Conservation (phyloP, 2,888 invertebrate species). For the Seladonia tumulorum region DNA sequence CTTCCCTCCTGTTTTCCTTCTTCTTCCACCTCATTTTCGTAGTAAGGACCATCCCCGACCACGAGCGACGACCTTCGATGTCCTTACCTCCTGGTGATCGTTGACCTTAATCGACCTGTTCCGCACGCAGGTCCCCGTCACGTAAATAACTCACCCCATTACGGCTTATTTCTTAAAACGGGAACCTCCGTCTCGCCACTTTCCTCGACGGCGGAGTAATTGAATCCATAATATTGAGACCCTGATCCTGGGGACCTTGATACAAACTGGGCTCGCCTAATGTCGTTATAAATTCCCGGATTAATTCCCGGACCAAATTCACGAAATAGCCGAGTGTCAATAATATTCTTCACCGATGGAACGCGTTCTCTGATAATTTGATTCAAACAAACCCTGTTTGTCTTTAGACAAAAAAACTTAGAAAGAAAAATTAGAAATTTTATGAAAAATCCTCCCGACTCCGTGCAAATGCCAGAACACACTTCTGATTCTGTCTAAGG, state of each 20-base stretch:
- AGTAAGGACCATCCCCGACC: slow-evolving; percentile 34
- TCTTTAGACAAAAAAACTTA: not conserved
- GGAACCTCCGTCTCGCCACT: not conserved
- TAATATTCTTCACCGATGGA: not conserved
- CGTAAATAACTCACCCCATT: slow-evolving; percentile 13
- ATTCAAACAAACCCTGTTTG: no score
- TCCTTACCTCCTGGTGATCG: slow-evolving; percentile 27
- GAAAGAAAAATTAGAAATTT: not conserved
- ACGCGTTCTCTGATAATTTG: not conserved
- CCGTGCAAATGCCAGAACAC: not conserved
- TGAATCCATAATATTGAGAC: slow-evolving; percentile 32
- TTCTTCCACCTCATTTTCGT: slow-evolving; percentile 8
- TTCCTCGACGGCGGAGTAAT: slow-evolving; percentile 27
- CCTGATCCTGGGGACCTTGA: slow-evolving; percentile 1
- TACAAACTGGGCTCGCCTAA: not conserved
- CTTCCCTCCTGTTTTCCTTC: not conserved
- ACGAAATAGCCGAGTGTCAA: not conserved
- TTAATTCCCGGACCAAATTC: slow-evolving; percentile 12
- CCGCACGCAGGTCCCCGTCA: slow-evolving; percentile 13
- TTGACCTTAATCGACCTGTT: slow-evolving; percentile 48
- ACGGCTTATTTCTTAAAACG: slow-evolving; percentile 16
- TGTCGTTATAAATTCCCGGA: slow-evolving; percentile 4
- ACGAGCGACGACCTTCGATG: slow-evolving; percentile 37
- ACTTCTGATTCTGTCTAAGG: not conserved
- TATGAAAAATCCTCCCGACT: not conserved